Base-by-base conservation (phyloP, 2,113 vertebrate species). In the Piprites chloris region DNA sequence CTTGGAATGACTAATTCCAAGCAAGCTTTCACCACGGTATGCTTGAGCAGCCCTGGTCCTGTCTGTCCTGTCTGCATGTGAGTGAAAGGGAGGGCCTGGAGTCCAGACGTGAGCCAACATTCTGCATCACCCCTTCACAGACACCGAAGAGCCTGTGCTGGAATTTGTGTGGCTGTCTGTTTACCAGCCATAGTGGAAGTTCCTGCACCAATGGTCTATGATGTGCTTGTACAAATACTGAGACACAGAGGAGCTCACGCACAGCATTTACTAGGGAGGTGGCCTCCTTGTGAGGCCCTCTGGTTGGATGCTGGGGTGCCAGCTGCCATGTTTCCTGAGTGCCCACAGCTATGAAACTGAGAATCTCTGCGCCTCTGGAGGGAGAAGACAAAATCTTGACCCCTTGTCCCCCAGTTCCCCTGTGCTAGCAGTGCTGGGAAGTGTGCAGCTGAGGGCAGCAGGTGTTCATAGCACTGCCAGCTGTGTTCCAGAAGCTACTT, bases 171-270 rank as follows among this genome's bases (percentile, higher is more conserved):
- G 98, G 14, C 98, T 98, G 0, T 98, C 98, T 0, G 94, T 98
- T 27, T 99, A 99, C 27, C 39, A 63, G 7, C 97, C 97, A 6
- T 98, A 99, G 97, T 96, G 98, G 56, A 98, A 98, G 92, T 98
- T 98, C 93, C 98, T 99, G 0, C 98, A 98, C 20, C 35, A 80
- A 11, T 98, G 99, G 93, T 99, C 98, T 1, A 96, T 99, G 32
- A 97, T 99, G 66, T 99, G 98, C 96, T 97, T 99, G 97, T 98
- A 99, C 97, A 98, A 98, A 39, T 99, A 99, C 97, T 95, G 98
- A 59, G 97, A 98, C 28, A 98, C 97, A 39, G 49, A 98, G 16
- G 96, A 98, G 39, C 97, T 98, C 82, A 99, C 97, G 23, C 99
- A 98, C 3, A 98, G 98, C n/a, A 99, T 99, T 93, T 99, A 99